Conservation (phyloP, 2,888 invertebrate species). For the Crossocerus cetratus region DNA sequence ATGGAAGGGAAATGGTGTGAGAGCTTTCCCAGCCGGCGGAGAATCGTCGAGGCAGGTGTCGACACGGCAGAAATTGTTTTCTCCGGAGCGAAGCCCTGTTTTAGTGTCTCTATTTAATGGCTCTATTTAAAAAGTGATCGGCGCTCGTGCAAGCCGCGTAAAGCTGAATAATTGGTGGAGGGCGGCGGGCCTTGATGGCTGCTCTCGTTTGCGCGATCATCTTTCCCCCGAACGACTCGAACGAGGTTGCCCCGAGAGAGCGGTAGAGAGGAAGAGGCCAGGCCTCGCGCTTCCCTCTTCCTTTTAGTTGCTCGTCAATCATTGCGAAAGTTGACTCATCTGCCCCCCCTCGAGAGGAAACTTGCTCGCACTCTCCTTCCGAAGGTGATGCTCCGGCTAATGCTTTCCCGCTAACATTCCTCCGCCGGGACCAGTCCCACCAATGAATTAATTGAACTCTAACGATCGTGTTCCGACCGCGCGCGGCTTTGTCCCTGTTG, state of each 20-base stretch:
- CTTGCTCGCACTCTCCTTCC: not conserved
- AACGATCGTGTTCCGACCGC: not conserved
- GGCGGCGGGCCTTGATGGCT: slow-evolving; percentile 48
- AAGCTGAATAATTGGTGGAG: slow-evolving; percentile 46
- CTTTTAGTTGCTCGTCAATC: slow-evolving; percentile 41
- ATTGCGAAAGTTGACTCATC: slow-evolving; percentile 41
- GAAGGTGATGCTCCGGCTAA: not conserved
- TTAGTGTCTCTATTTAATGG: slow-evolving; percentile 3
- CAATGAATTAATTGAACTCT: not conserved
- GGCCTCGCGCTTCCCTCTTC: slow-evolving; percentile 28
- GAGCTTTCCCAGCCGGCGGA: no score
- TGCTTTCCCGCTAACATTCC: not conserved
- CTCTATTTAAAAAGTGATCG: slow-evolving; percentile 26
- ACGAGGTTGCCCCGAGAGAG: slow-evolving; percentile 31
- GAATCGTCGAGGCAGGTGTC: no score
- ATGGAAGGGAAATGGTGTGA: no score
- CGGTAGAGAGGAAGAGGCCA: slow-evolving; percentile 26
- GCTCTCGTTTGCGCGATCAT: slow-evolving; percentile 66
- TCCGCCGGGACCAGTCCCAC: not conserved
- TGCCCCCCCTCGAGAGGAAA: not conserved
- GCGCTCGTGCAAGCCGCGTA: not conserved
- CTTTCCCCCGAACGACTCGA: slow-evolving; percentile 47
- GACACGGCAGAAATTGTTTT: no score
- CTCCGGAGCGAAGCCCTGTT: not conserved
- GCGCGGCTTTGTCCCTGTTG: not conserved